Conservation (phyloP, 2,888 invertebrate genomes). For the Terebella lapidaria region DNA sequence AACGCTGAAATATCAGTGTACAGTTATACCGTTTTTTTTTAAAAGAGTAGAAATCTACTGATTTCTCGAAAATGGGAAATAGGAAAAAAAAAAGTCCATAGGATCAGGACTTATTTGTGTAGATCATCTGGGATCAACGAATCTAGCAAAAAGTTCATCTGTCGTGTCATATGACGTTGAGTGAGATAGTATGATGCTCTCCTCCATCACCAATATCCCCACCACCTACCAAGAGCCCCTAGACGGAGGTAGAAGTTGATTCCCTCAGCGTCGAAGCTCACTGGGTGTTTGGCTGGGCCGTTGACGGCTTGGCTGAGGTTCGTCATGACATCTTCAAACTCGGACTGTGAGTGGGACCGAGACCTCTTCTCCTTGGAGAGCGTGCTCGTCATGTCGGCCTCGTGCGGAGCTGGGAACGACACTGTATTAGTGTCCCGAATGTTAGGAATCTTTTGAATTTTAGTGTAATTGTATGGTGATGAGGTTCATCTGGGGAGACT, state of each 20-base stretch:
- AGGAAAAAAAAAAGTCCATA: too few species aligned
- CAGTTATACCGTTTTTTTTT: too few species aligned
- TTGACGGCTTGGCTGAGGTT: too few species aligned
- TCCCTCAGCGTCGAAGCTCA: slow-evolving; percentile 42
- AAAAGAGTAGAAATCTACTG: too few species aligned
- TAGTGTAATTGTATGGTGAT: too few species aligned
- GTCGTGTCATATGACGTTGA: slow-evolving; percentile 48
- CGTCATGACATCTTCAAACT: slow-evolving; percentile 21
- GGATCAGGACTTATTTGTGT: too few species aligned
- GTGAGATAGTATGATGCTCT: slow-evolving; percentile 46
- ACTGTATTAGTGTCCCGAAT: background rate
- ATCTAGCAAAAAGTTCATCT: slow-evolving; percentile 41
- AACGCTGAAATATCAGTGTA: slow-evolving; percentile 65
- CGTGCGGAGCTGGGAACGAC: background rate
- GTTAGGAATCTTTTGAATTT: background rate
- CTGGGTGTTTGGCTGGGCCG: slow-evolving; percentile 19
- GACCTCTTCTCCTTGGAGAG: background rate
- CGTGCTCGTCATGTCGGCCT: background rate
- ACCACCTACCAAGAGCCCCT: slow-evolving; percentile 44
- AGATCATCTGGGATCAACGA: too few species aligned
- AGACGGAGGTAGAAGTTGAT: slow-evolving; percentile 51
- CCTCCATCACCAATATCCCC: slow-evolving; percentile 30
- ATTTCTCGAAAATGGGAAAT: too few species aligned
- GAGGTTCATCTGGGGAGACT: too few species aligned
- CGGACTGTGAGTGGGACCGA: slow-evolving; percentile 34